These are phyloP conservation scores for Drosophila nr. fundita DNA, from an alignment of 2,888 invertebrate species.

Conservation along the genomic window DNA sequence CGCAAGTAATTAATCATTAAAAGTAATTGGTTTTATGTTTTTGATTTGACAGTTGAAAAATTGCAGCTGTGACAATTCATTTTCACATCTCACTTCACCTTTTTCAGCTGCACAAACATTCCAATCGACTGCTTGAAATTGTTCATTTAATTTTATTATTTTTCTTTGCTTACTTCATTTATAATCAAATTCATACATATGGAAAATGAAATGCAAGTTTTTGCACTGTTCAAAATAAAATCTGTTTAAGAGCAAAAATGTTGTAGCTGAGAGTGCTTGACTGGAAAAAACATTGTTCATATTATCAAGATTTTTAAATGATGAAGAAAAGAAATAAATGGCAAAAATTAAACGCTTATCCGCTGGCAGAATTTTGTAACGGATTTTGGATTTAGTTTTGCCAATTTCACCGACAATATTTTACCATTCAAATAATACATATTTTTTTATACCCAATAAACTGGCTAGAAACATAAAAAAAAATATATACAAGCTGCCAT, in stretches of 20 bases:
- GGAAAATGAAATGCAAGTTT: slow-evolving; percentile 11
- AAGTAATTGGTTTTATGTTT: slow-evolving; percentile 77
- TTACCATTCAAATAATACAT: background rate
- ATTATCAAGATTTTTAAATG: background rate
- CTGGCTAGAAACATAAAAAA: background rate
- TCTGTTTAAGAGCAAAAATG: background rate
- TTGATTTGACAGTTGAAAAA: slow-evolving; percentile 80
- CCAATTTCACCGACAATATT: background rate
- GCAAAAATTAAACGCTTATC: background rate
- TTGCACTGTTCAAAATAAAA: background rate
- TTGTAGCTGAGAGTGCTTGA: background rate
- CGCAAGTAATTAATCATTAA: slow-evolving; percentile 69
- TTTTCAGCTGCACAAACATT: slow-evolving; percentile 12
- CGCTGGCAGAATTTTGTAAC: background rate
- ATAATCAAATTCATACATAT: slow-evolving; percentile 5
- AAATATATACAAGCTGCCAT: slow-evolving; percentile 8
- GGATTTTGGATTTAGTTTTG: background rate
- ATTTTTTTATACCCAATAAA: too few relatives aligned
- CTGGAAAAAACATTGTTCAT: background rate
- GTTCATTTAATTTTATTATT: slow-evolving; percentile 5
- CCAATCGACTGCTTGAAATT: slow-evolving; percentile 6
- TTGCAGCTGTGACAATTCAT: slow-evolving; percentile 74
- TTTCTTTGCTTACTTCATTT: background rate
- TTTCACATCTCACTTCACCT: slow-evolving; percentile 26
- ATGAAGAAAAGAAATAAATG: background rate